Evolutionary conservation across 1,140 invertebrate species (phyloP), one percentile per base, ranked within the genome.

Genomic region (Rhyzopertha dominica): DNA sequence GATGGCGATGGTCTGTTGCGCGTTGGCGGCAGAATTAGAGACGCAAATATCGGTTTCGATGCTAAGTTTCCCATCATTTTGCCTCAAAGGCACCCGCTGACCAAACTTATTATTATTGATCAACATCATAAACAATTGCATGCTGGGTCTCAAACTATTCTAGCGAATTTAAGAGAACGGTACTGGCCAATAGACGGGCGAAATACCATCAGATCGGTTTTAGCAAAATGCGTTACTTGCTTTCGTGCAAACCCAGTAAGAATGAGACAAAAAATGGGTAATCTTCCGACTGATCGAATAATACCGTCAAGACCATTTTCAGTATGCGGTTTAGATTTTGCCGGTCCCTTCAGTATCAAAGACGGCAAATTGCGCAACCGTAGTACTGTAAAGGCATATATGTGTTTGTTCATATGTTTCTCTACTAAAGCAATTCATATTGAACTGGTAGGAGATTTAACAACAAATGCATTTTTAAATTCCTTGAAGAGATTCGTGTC

Each of bases 311-410:
- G 54, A 16, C 51, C 56, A 8, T 66, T 68, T 28, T 10, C 30
- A 8, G 35, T 36, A 5, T 39, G 45, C 5, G 61, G 62, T 0
- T 36, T 67, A 0, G 66, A 67, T 37, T 64, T 56, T 20, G 59
- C 58, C 0, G 63, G 64, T 0, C 67, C 60, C 0, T 43, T 70
- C 3, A 3, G 16, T 12, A 30, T 46, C 38, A 53, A 42, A 19
- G 17, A 46, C 17, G 20, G 43, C 14, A 31, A 24, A 16, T 7
- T 24, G 9, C 18, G 47, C 5, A 31, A n/a, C 54, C 47, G 16
- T 22, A 52, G 38, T 14, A 22, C 20, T 8, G 51, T n/a, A 47
- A 61, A 61, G 39, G 55, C 28, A 40, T 58, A 17, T 60, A 56
- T 53, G 18, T 52, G 10, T 28, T 31, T 12, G 49, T 53, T 14